Percentiles rank a stretch among this genome's conserved stretches.
Evolutionary conservation across 2,888 invertebrate genomes (phyloP).

Genomic region (Fabriciana adippe): DNA sequence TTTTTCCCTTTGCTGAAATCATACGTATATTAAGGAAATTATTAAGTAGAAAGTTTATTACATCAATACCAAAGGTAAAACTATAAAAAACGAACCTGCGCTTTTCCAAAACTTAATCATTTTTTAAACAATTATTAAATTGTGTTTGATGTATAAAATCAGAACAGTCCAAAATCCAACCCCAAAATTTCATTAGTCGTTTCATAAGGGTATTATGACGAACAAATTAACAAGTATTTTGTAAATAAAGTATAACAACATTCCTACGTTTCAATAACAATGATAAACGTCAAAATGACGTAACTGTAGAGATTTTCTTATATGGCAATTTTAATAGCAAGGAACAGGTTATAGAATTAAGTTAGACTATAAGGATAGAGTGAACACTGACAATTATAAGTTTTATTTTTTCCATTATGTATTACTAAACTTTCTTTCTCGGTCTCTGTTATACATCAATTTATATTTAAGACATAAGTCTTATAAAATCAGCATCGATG

Average conservation of each 20-base stretch:
- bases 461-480: no score
- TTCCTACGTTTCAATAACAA: slow-evolving; percentile 29
- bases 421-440: no score
- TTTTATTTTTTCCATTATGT: no score
- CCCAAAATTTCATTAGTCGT: slow-evolving; percentile 48
- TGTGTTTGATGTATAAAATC: slow-evolving; percentile 18
- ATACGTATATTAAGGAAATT: slow-evolving; percentile 18
- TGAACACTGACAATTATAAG: no score
- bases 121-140: slow-evolving; percentile 48
- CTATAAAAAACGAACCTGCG: slow-evolving; percentile 76
- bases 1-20: slow-evolving; percentile 74
- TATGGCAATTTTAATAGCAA: not conserved
- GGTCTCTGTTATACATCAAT: no score
- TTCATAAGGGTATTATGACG: slow-evolving; percentile 59
- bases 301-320: slow-evolving; percentile 5
- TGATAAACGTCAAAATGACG: slow-evolving; percentile 26
- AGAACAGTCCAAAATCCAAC: slow-evolving; percentile 13
- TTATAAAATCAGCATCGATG: no score
- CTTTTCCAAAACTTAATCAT: slow-evolving; percentile 92
- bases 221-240: slow-evolving; percentile 55
- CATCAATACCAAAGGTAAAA: slow-evolving; percentile 1
- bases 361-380: no score
- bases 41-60: slow-evolving; percentile 10
- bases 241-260: slow-evolving; percentile 42
- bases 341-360: not conserved